Percentiles rank a stretch among this genome's conserved stretches.
These are phyloP conservation scores for Poecile atricapillus DNA, from an alignment of 2,113 vertebrate genomes.

Conservation along the genomic window DNA sequence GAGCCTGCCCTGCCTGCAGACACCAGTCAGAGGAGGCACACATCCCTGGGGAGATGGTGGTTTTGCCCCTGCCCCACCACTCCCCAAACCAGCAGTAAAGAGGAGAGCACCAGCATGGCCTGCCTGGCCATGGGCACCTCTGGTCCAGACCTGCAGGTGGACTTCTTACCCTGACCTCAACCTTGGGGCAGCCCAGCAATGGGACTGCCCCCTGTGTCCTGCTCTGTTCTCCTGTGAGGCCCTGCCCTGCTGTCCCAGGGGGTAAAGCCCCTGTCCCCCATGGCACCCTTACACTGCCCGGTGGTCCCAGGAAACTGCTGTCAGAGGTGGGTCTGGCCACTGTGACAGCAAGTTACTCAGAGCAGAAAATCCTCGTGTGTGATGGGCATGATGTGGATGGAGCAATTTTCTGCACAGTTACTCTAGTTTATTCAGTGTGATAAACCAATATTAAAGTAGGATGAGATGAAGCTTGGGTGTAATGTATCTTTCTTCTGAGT, in stretches of 20 bases:
- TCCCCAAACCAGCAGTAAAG: neutral
- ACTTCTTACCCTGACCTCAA: neutral
- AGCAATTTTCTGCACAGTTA: constrained; percentile 47
- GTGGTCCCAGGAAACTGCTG: neutral
- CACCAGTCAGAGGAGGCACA: neutral
- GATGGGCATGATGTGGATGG: neutral
- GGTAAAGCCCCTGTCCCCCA: accelerated
- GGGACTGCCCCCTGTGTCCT: neutral
- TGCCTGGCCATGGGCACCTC: accelerated
- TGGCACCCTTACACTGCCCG: neutral
- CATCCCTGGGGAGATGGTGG: neutral
- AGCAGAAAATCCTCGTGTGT: neutral
- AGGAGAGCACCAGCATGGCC: neutral
- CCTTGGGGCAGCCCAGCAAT: neutral
- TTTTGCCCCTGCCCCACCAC: neutral
- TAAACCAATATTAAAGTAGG: neutral
- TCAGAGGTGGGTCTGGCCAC: neutral
- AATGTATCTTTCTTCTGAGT: neutral
- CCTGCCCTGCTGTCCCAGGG: neutral
- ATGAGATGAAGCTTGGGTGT: neutral
- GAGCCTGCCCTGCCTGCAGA: neutral
- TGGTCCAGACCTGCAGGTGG: neutral
- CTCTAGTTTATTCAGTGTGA: constrained; percentile 22
- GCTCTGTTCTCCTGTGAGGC: neutral
- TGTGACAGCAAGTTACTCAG: neutral